Percentiles rank a stretch among this genome's conserved stretches.
Conservation (phyloP, 2,113 vertebrate genomes). For the Miniopterus natalensis region DNA sequence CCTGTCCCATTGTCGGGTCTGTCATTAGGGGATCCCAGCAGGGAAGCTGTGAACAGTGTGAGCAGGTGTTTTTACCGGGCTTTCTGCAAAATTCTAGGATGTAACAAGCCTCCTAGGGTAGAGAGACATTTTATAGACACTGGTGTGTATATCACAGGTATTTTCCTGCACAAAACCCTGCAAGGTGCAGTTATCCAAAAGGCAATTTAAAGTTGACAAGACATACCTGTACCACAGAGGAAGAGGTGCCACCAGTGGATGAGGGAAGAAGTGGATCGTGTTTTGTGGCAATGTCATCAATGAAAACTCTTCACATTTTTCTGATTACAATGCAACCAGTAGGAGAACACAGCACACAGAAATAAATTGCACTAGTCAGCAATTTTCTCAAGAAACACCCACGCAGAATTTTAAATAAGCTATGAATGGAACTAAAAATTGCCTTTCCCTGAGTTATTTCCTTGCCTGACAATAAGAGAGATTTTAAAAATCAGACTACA, state of each 20-base stretch:
- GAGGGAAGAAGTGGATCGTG: neutral
- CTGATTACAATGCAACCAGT: neutral
- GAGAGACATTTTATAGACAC: neutral
- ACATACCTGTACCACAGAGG: neutral
- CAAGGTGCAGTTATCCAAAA: neutral
- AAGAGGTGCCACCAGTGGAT: neutral
- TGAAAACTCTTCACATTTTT: constrained; percentile 20
- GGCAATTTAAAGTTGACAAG: neutral
- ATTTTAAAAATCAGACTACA: neutral
- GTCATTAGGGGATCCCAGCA: neutral
- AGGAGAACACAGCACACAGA: neutral
- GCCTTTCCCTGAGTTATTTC: constrained; percentile 23
- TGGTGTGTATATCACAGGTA: neutral
- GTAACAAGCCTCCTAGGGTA: neutral
- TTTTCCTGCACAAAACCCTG: constrained; percentile 11
- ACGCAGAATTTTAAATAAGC: constrained; percentile 41
- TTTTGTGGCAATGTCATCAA: neutral
- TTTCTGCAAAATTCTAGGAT: constrained; percentile 10
- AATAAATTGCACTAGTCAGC: constrained; percentile 44
- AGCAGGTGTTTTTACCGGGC: neutral
- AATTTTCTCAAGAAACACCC: constrained; percentile 61
- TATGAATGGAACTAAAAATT: constrained; percentile 54
- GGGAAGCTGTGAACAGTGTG: neutral
- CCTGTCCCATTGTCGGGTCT: neutral
- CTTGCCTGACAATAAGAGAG: neutral